Evolutionary conservation across 2,113 vertebrate genomes (phyloP), one percentile per base, ranked within the genome.

Genomic region (Spea multiplicata): DNA sequence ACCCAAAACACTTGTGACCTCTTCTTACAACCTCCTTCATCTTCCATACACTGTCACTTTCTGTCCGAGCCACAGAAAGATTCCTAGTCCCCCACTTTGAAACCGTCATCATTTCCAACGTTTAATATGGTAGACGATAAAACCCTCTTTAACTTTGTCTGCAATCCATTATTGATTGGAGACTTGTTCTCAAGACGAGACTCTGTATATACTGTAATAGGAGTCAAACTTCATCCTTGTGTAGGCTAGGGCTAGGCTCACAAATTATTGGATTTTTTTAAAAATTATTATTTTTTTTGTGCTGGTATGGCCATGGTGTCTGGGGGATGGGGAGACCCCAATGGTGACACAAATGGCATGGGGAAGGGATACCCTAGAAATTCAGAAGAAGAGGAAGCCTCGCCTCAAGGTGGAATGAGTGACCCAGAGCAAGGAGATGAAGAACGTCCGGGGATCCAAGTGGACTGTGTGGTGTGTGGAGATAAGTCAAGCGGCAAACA

Each of bases 401-500:
- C 95, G 3, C 95, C 95, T 0, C 92, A 93, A 64, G 95, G 95
- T 5, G 96, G 92, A 4, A 92, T 93, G 87, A 96, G 95, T 84
- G 95, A 96, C 87, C 91, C 93, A 72, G 95, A 97, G 84, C 94
- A 91, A 8, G 95, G 90, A 3, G 96, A 95, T 46, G 90, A 89
- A 70, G 95, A 96, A 3, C 92, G 95, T 82, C 93, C 94, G 75
- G 92, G 93, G 53, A 90, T 94, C 84, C 91, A 94, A 84, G 95
- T 95, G 92, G 96, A 97, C 89, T 96, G 95, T 74, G 93, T 92
- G 84, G 95, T 96, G 81, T 96, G 95, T 73, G 94, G 95, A 44
- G 95, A 96, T 90, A 95, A 95, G 84, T 95, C 95, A 81, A 96
- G 95, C 65, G 95, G 95, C 53, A 97, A 97, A 8, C 96, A 98